These are phyloP conservation scores for Brachionus rotundiformis DNA, from an alignment of 1,140 invertebrate species.

Conservation along the genomic window DNA sequence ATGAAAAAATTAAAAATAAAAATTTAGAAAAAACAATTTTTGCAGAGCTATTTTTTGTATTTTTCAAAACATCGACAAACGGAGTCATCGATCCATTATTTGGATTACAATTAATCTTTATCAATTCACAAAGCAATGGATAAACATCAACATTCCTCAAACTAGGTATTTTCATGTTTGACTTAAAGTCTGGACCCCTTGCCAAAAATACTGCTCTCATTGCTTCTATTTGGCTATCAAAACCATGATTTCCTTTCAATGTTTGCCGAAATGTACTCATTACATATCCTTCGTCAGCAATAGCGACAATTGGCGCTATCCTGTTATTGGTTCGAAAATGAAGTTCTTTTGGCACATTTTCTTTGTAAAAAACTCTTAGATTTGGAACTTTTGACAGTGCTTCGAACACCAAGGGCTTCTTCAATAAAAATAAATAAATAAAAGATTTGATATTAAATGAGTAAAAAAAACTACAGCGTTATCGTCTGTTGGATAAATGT, in stretches of 20 bases:
- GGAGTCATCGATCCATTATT: constrained; percentile 37
- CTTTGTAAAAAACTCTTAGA: constrained; percentile 68
- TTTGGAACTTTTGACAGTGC: constrained; percentile 63
- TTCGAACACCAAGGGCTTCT: constrained; percentile 66
- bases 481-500: constrained; percentile 26
- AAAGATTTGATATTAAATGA: background rate
- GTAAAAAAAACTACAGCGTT: background rate
- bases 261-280: constrained; percentile 15
- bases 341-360: constrained; percentile 67
- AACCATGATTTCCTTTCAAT: constrained; percentile 63
- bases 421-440: constrained; percentile 65
- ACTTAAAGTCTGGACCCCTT: constrained; percentile 30
- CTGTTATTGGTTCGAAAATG: constrained; percentile 61
- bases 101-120: constrained; percentile 12
- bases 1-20: background rate
- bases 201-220: constrained; percentile 59
- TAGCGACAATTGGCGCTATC: constrained; percentile 47
- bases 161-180: background rate
- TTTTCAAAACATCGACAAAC: background rate
- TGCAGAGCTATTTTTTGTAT: background rate
- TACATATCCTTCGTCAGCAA: constrained; percentile 44
- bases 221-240: constrained; percentile 67
- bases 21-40: background rate
- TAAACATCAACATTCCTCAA: constrained; percentile 46
- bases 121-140: constrained; percentile 30